Evolutionary conservation across 1,140 invertebrate genomes (phyloP), one percentile per base, ranked within the genome.

Genomic region (Trichoplusia ni): DNA sequence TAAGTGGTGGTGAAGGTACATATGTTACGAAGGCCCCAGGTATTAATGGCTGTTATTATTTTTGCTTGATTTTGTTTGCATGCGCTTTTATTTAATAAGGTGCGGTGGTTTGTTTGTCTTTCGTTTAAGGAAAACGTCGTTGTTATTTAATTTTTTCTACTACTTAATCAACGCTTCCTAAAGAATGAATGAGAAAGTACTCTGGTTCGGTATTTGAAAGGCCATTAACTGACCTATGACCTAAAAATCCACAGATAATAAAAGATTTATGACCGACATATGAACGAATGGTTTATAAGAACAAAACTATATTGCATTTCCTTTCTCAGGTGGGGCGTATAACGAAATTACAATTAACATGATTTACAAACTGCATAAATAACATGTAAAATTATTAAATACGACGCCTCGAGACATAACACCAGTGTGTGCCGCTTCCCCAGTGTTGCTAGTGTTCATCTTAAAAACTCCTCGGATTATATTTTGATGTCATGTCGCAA

Each of bases 261-360:
- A 6, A 54, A 60, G 40, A 60, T 60, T 60, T 46, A 60, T 47
- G 25, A 46, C 29, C 42, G 42, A 47, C 56, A 33, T 21, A 47
- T 60, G 56, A 60, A 60, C 51, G 51, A 56, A 58, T 58, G 54
- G 31, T 31, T 42, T 58, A 58, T 60, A 66, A 47, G 42, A 46
- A 59, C 67, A 53, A 58, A 54, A 42, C 49, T 29, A 21, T 47
- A 59, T 46, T 64, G 38, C 60, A 29, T 60, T 47, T 49, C 64
- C 53, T 49, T 23, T 61, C 23, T 46, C 54, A 64, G 66, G 33
- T 65, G 63, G 66, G 42, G 54, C 64, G 47, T 56, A 73, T 75
- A 77, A 77, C 77, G 75, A 63, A 82, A 84, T 82, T 80, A 76
- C 73, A 81, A 82, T 82, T 82, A 84, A 79, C 51, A 73, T 82